phyloP scores from a whole-genome alignment of 2,888 invertebrate species.

The Heliconius aoede region DNA sequence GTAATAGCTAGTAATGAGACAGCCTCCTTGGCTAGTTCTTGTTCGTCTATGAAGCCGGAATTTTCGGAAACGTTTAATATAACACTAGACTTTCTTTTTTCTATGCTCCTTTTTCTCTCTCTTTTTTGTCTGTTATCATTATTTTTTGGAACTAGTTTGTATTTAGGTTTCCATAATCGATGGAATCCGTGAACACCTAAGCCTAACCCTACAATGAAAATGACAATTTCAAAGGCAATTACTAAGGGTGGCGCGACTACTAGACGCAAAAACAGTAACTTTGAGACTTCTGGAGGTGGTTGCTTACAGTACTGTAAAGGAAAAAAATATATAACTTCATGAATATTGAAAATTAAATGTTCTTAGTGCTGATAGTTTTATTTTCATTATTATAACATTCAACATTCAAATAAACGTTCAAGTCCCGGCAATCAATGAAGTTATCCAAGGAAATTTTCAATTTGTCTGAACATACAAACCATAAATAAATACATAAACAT shows the following conservation, averaged over 20 bases:
- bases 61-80: constrained; percentile 62
- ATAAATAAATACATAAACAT: too few species aligned
- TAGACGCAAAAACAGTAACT: constrained; percentile 76
- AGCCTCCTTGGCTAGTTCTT: constrained; percentile 66
- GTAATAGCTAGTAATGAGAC: constrained; percentile 67
- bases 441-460: too few species aligned
- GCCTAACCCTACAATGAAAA: constrained; percentile 74
- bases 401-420: too few species aligned
- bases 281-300: constrained; percentile 70
- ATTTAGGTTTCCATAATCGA: constrained; percentile 65
- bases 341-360: too few species aligned
- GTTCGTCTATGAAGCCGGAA: constrained; percentile 60
- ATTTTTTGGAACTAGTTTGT: constrained; percentile 58
- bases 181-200: constrained; percentile 71
- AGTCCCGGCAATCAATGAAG: too few species aligned
- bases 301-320: constrained; percentile 65
- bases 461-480: too few species aligned
- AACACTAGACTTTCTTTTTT: constrained; percentile 59
- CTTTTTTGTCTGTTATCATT: constrained; percentile 43
- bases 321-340: background rate
- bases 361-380: too few species aligned
- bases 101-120: constrained; percentile 50
- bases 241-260: constrained; percentile 80
- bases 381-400: too few species aligned
- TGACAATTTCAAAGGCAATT: constrained; percentile 71